phyloP scores from a whole-genome alignment of 30 jellyfish, hydroid and myxozoan species.

The Nemopilema nomurai region DNA sequence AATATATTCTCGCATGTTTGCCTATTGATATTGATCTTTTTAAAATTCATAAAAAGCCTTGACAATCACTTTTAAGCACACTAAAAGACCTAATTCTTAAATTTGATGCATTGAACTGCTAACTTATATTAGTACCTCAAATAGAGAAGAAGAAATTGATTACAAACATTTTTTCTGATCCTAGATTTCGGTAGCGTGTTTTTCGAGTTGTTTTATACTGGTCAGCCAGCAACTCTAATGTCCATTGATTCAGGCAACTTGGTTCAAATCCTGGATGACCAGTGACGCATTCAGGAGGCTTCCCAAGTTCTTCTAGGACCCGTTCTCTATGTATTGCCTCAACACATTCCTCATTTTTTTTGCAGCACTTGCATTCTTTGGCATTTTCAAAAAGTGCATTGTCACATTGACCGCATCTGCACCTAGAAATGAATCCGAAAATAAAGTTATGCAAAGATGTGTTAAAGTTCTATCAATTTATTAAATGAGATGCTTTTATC shows the following conservation, averaged over 20 bases:
- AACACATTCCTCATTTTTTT: constrained; percentile 3
- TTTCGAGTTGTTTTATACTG: constrained; percentile 9
- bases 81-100: background rate
- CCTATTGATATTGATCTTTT: background rate
- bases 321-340: constrained; percentile 1
- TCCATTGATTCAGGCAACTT: constrained; percentile 23
- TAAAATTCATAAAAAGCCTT: background rate
- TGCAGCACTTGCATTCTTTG: constrained; percentile 29
- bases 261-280: constrained; percentile 16
- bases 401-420: constrained; percentile 27
- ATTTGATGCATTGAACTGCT: background rate
- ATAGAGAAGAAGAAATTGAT: background rate
- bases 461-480: background rate
- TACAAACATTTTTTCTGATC: constrained; percentile 1
- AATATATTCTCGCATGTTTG: background rate
- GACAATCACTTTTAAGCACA: background rate
- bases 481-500: background rate
- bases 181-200: constrained; percentile 9
- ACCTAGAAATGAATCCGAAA: constrained; percentile 10
- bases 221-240: constrained; percentile 26
- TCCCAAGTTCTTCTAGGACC: constrained; percentile 19
- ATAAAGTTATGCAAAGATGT: background rate
- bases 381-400: constrained; percentile 18
- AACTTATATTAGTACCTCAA: background rate
- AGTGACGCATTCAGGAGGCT: constrained; percentile 24